Base-by-base conservation (phyloP, 2,797 vertebrate species). In the Sebastes nivosus region DNA sequence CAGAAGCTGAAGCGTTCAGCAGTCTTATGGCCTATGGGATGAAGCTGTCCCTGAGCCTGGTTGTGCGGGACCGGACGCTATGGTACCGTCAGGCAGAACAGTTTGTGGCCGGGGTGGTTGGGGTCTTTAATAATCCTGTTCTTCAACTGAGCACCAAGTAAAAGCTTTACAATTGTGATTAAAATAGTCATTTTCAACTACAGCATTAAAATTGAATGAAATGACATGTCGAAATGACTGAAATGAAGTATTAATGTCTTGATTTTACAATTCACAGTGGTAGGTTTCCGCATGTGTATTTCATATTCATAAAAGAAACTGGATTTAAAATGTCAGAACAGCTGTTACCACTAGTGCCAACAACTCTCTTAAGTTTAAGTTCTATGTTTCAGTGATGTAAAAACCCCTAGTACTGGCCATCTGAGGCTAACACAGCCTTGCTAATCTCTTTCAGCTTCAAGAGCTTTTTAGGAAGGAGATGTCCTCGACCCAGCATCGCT, bases 401-500 rank as follows among this genome's bases (percentile, higher is more conserved):
- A 72, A 75, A 30, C 6, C 0, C 30, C 29, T 24, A 13, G 73
- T 82, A 22, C 34, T 34, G 16, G 52, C 71, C 29, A 59, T 75
- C 63, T 50, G 69, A 52, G 67, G 78, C 63, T 34, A 80, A 74
- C 63, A 54, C 80, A 67, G 82, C 60, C 65, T n/a, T 24, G 64
- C 79, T 89, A 80, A 86, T 89, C 81, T 81, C 75, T 78, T 78
- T 74, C 81, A 85, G 65, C 60, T 79, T 67, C 42, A 80, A 75
- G 64, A 79, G 75, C 6, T 77, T 82, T 88, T 86, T 64, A 83
- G 64, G 75, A 85, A 82, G 86, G 78, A 70, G 83, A 83, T 69
- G 78, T 87, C 86, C 66, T 85, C 87, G 36, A 87, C 72, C 73
- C 55, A 79, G 73, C 87, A 72, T 79, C 82, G 75, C 84, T 90